Evolutionary conservation across 2,888 invertebrate genomes (phyloP), one percentile per base, ranked within the genome.

Genomic region (Aporophyla nigra): DNA sequence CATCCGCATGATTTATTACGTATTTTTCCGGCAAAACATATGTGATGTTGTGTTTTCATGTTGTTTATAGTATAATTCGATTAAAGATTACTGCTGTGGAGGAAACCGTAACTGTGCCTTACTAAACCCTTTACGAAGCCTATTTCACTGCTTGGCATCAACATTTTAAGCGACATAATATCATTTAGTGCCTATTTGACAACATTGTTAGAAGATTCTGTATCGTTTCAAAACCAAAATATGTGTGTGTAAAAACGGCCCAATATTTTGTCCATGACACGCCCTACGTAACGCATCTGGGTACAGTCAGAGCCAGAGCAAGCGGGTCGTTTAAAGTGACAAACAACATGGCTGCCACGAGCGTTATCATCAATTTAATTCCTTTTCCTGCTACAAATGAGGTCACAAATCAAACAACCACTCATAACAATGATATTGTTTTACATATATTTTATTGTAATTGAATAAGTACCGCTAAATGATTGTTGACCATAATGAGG

Each of bases 381-480:
- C 94, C 94, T 91, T 96, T 96, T 96, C 96, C 96, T 96, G 95
- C 89, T 92, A 92, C 88, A 93, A 96, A 96, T 96, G 96, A 96
- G 96, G 96, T 96, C 96, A 96, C 93, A 94, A 93, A 92, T 90
- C 91, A 93, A 92, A 94, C 92, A 92, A 88, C 86, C 80, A 90
- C 86, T 90, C 90, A 91, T 87, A 89, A 91, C 83, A 90, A 80
- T 88, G 85, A 82, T 84, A 85, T 87, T 88, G 88, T 86, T 83
- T 83, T 67, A 83, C 63, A 78, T 75, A 82, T 80, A 82, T 84
- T 83, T 72, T 68, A 83, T 74, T 74, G 54, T 24, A 84, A 84
- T 80, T 78, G 73, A 77, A 78, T 79, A 78, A 53, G 70, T 70
- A 81, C 53, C n/a, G 74, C 69, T 69, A 81, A 69, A 67, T 62